Conservation (phyloP, 92 coral and sea anemone species). For the Zoanthus sociatus region DNA sequence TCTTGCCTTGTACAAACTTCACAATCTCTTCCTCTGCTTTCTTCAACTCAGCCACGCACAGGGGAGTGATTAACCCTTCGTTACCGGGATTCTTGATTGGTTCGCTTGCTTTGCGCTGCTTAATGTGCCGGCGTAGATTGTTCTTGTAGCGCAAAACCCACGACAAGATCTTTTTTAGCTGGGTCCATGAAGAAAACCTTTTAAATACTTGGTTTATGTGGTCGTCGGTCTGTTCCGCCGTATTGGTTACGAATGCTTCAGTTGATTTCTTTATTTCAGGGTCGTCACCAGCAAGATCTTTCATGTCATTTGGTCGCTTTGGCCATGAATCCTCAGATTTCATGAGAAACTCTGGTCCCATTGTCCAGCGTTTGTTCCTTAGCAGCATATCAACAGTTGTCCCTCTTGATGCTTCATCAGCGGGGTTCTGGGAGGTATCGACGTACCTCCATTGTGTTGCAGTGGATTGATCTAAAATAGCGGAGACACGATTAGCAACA, state of each 20-base stretch:
- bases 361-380: slow-evolving; percentile 18
- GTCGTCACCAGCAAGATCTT: neutral
- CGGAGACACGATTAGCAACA: neutral
- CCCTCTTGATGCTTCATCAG: slow-evolving; percentile 42
- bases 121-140: too few relatives aligned
- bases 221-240: neutral
- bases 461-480: neutral
- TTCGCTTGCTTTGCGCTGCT: neutral
- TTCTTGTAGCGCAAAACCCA: slow-evolving; percentile 42
- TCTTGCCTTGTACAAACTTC: neutral
- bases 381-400: slow-evolving; percentile 18
- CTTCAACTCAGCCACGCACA: neutral
- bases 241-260: neutral
- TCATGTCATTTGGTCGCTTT: too few relatives aligned
- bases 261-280: neutral
- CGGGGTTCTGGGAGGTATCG: slow-evolving; percentile 35
- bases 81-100: neutral
- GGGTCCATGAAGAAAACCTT: neutral
- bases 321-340: too few relatives aligned
- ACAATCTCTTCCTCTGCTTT: slow-evolving; percentile 10
- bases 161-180: slow-evolving; percentile 37
- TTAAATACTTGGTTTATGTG: neutral
- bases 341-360: neutral
- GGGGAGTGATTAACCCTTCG: neutral
- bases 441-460: slow-evolving; percentile 30